Evolutionary conservation across 2,113 vertebrate species (phyloP).

Genomic region (Plecotus auritus): DNA sequence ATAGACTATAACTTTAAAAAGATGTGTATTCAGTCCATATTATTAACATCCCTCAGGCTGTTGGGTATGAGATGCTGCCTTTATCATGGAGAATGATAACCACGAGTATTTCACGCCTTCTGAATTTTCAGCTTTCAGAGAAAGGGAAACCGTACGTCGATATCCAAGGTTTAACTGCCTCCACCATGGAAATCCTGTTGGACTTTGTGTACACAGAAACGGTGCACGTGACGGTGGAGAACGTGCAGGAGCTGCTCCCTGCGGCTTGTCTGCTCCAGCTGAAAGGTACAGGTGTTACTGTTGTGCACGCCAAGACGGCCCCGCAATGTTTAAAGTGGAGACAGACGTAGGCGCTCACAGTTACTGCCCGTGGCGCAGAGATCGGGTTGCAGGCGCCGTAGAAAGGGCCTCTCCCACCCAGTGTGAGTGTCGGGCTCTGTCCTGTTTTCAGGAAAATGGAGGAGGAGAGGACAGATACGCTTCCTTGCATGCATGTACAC

Average conservation of each 20-base stretch:
- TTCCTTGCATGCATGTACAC: neutral
- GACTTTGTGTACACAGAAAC: constrained; percentile 99
- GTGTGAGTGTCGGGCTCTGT: neutral
- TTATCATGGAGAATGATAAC: constrained; percentile 33
- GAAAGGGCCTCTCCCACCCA: neutral
- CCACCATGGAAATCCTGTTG: constrained; percentile 98
- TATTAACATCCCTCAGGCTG: neutral
- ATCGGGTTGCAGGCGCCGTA: neutral
- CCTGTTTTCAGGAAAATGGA: neutral
- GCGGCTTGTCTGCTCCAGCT: constrained; percentile 96
- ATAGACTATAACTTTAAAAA: neutral
- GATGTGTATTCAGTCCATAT: neutral
- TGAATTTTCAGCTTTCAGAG: constrained; percentile 89
- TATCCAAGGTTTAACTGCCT: constrained; percentile 95
- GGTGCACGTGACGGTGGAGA: constrained; percentile 97
- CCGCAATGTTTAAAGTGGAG: neutral
- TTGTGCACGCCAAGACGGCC: neutral
- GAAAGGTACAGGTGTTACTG: constrained; percentile 87
- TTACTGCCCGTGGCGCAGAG: neutral
- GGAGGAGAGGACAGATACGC: neutral
- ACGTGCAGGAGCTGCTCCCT: constrained; percentile 96
- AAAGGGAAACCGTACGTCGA: constrained; percentile 98
- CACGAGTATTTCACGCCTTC: constrained; percentile 25
- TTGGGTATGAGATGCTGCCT: neutral
- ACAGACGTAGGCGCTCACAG: too few relatives aligned